Evolutionary conservation across 2,113 vertebrate genomes (phyloP), one percentile per base, ranked within the genome.

Genomic region (Hippolais icterina): DNA sequence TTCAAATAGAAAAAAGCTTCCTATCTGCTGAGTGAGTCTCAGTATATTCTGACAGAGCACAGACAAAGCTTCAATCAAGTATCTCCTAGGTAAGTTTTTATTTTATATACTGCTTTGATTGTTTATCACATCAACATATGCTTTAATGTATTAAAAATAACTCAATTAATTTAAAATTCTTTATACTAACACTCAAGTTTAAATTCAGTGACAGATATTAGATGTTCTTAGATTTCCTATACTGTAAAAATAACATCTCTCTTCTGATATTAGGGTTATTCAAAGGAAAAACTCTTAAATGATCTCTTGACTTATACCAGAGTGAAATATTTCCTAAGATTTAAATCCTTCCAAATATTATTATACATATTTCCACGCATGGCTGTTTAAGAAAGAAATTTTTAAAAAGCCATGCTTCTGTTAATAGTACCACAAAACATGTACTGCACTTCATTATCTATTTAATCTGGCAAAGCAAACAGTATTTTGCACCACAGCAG

Each of bases 61-160:
- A 96, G 96, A 95, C 66, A 92, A 96, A 96, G 96, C 97, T 97
- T 96, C 98, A 94, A 83, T 94, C 96, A 93, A 91, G 82, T 96
- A 92, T 76, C 92, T 96, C 79, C 86, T 94, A 97, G 97, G 98
- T 98, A 98, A 98, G 98, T 96, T 96, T 95, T 89, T 70, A 92
- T 96, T 97, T 97, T 86, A 91, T 94, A 97, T 44, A 72, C 80
- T 96, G 50, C 86, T 96, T 93, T 94, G 63, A 85, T 66, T 92
- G 59, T 75, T 83, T 56, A 83, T 90, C 46, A 87, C 33, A 90
- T 79, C 71, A 94, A 83, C 50, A 70, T 65, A 87, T 63, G 75
- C 75, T 85, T 80, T 74, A 83, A 83, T 86, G 61, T 70, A 84
- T 71, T 64, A 53, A 85, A 25, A 92, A 61, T 31, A 87, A 94